Evolutionary conservation across 2,797 vertebrate genomes (phyloP).

Genomic region (Macropus fuliginosus): DNA sequence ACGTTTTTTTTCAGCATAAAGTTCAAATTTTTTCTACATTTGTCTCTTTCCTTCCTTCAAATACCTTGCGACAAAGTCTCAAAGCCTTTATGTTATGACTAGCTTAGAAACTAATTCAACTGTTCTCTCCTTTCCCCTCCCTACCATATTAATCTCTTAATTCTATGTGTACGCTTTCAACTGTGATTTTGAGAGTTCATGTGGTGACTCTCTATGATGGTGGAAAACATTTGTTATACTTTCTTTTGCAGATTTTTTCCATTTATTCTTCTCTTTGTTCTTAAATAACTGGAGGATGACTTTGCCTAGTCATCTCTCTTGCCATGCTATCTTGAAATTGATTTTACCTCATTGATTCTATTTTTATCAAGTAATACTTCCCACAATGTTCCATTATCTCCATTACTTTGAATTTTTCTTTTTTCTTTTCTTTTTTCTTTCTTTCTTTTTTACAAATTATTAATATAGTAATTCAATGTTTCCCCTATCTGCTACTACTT

Average conservation of each 20-base stretch:
- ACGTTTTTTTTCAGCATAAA: background rate
- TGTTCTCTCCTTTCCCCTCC: background rate
- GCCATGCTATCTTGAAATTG: background rate
- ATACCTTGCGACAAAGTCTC: background rate
- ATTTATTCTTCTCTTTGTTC: background rate
- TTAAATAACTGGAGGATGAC: background rate
- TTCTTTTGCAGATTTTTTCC: background rate
- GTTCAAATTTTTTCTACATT: background rate
- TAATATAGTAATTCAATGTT: background rate
- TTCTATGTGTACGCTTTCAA: background rate
- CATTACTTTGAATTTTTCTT: no score
- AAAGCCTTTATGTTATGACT: background rate
- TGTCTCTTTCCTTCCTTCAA: background rate
- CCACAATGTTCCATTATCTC: background rate
- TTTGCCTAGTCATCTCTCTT: background rate
- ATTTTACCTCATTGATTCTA: background rate
- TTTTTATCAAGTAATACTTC: background rate
- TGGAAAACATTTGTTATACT: background rate
- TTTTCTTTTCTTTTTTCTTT: no score
- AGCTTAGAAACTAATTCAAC: background rate
- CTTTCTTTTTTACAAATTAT: background rate
- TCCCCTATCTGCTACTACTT: background rate
- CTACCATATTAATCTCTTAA: background rate
- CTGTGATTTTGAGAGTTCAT: background rate
- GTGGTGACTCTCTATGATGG: background rate